Conservation (phyloP, 2,888 invertebrate species). For the Clostera curtula region DNA sequence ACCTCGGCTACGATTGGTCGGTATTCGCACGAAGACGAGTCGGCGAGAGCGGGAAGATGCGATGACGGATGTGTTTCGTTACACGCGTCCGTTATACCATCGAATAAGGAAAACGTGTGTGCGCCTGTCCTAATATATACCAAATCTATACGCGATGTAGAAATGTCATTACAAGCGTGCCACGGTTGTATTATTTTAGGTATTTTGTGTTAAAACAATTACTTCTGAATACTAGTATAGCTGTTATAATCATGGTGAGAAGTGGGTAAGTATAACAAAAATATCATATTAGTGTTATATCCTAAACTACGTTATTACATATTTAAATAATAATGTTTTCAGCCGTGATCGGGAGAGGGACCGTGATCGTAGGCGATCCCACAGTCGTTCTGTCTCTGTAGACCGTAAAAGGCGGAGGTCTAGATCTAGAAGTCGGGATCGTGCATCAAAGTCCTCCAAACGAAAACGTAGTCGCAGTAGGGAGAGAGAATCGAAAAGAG, state of each 20-base stretch:
- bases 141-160: no score
- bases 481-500: constrained; percentile 76
- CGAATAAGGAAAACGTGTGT: no score
- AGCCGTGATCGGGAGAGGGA: constrained; percentile 63
- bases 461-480: constrained; percentile 80
- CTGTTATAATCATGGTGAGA: constrained; percentile 43
- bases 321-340: constrained; percentile 14
- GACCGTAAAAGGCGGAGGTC: constrained; percentile 74
- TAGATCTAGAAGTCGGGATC: constrained; percentile 76
- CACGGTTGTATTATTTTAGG: constrained; percentile 2
- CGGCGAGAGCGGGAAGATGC: no score
- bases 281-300: constrained; percentile 1
- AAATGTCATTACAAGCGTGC: no score
- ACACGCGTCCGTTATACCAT: no score
- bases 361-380: constrained; percentile 72
- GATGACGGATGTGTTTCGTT: no score
- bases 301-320: constrained; percentile 1
- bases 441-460: constrained; percentile 74
- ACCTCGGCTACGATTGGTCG: no score
- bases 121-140: no score
- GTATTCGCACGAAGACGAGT: no score
- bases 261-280: constrained; percentile 67
- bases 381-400: constrained; percentile 74
- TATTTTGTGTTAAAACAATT: neutral
- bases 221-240: constrained; percentile 7